phyloP scores from a whole-genome alignment of 2,888 invertebrate species.

The Portevinia maculata region DNA sequence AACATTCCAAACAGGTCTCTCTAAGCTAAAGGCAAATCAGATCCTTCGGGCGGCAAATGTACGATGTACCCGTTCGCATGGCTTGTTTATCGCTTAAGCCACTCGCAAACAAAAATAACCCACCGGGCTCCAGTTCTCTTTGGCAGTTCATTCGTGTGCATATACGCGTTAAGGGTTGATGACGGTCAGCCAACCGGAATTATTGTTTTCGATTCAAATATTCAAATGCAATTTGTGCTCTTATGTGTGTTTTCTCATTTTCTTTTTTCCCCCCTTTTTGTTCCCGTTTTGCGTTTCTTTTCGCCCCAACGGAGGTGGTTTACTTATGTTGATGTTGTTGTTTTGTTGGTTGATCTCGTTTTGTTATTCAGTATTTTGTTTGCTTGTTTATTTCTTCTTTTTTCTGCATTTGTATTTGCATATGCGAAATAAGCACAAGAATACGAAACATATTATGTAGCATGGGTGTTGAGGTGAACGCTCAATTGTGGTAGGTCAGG shows the following conservation, averaged over 20 bases:
- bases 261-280: not conserved
- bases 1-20: slow-evolving; percentile 26
- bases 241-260: slow-evolving; percentile 40
- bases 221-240: slow-evolving; percentile 60
- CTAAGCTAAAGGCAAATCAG: slow-evolving; percentile 7
- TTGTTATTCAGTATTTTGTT: slow-evolving; percentile 20
- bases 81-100: too few relatives aligned
- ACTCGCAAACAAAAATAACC: not conserved
- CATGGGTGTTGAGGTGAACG: slow-evolving; percentile 17
- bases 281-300: slow-evolving; percentile 24
- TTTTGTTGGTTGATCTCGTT: slow-evolving; percentile 16
- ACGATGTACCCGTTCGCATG: too few relatives aligned
- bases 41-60: not conserved
- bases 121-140: not conserved
- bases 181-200: slow-evolving; percentile 59
- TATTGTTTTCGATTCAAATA: slow-evolving; percentile 62
- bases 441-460: slow-evolving; percentile 23
- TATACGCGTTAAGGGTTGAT: slow-evolving; percentile 52
- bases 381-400: slow-evolving; percentile 43
- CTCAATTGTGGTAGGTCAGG: slow-evolving; percentile 48
- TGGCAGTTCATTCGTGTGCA: slow-evolving; percentile 26
- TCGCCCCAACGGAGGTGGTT: slow-evolving; percentile 38
- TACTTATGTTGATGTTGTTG: slow-evolving; percentile 40
- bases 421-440: slow-evolving; percentile 39
- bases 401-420: slow-evolving; percentile 47